Evolutionary conservation across 2,888 invertebrate genomes (phyloP).

Genomic region (Chymomyza procnemis): DNA sequence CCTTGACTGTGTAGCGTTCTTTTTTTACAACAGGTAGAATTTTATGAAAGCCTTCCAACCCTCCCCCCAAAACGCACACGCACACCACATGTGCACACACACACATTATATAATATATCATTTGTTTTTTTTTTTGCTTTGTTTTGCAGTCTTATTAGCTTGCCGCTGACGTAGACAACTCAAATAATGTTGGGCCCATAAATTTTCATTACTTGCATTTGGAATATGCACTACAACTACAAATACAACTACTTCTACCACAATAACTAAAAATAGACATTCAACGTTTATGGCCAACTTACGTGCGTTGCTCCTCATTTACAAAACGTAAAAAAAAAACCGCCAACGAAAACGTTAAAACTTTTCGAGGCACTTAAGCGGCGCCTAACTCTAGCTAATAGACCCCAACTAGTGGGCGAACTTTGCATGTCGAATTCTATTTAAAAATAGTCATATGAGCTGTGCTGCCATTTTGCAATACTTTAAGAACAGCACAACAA

Average conservation of each 20-base stretch:
- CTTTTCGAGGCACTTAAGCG: background rate
- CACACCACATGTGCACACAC: background rate
- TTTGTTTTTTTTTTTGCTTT: background rate
- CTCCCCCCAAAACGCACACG: background rate
- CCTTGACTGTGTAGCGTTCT: constrained; percentile 49
- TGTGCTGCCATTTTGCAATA: background rate
- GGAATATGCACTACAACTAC: constrained; percentile 27
- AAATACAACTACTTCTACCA: too few relatives aligned
- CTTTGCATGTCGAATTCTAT: constrained; percentile 36
- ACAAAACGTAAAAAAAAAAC: background rate
- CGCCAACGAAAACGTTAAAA: background rate
- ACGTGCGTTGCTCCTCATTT: background rate
- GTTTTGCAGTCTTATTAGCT: background rate
- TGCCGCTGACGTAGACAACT: constrained; percentile 47
- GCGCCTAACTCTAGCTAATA: background rate
- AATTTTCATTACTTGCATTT: constrained; percentile 48
- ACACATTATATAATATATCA: background rate
- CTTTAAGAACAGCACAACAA: background rate
- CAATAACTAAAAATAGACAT: constrained; percentile 38
- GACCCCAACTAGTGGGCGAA: background rate
- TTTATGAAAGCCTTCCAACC: constrained; percentile 15
- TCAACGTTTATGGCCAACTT: too few relatives aligned
- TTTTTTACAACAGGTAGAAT: constrained; percentile 58
- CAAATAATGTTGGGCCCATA: constrained; percentile 40
- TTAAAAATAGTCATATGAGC: constrained; percentile 46